Base-by-base conservation (phyloP, 2,113 vertebrate genomes). In the Cynopterus brachyotis region DNA sequence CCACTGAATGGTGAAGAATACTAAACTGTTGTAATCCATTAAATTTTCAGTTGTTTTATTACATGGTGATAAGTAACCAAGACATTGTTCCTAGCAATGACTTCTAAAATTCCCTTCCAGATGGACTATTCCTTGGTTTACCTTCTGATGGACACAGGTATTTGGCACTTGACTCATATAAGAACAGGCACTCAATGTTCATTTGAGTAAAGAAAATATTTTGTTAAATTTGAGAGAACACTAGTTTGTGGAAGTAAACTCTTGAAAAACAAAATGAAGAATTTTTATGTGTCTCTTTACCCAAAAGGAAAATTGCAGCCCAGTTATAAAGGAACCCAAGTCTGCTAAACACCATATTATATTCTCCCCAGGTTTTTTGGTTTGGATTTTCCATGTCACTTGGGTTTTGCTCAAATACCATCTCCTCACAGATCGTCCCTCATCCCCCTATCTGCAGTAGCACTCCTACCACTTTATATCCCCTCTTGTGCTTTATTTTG, bases 151-250 rank as follows among this genome's bases (percentile, higher is more conserved):
- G 80, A 30, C 20, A 30, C 6, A 6, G 3, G 35, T 2, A 0
- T 19, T 5, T 0, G 13, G 10, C 4, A 1, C 13, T 12, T 37
- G 13, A n/a, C 9, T 8, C 53, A 28, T 15, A 0, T 67, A 50
- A 89, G 40, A 40, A 55, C 5, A 62, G 30, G 26, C 37, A 9
- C 24, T 5, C 28, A 42, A 35, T 0, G 0, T 42, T 62, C 50
- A 42, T 55, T 57, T 55, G 40, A 75, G 40, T 35, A 17, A 28
- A 73, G 50, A 45, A 60, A 69, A 20, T 16, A 17, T 75, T 84
- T 60, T 45, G 22, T 57, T 70, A 19, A 35, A 72, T 62, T 24
- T 57, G 42, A 76, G 40, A 79, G 35, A 26, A 78, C 40, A 53
- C 19, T 24, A 45, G 22, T 47, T 11, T 67, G 24, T 53, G 64